Evolutionary conservation across 2,888 invertebrate genomes (phyloP).

Genomic region (Acrobasis repandana): DNA sequence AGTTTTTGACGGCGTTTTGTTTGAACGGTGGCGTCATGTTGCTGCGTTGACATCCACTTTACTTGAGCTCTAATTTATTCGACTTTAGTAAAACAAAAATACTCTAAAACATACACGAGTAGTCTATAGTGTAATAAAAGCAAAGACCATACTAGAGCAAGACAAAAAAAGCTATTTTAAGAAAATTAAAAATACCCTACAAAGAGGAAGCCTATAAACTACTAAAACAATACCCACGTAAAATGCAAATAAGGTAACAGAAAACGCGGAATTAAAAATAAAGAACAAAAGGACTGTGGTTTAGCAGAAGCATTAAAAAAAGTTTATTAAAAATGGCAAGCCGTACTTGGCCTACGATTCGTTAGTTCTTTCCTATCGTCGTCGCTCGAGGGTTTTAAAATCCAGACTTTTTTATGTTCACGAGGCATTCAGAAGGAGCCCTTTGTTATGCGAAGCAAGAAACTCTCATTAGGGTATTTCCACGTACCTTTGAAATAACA

Average conservation of each 20-base stretch:
- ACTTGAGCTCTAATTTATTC: too few relatives aligned
- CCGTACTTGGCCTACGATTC: constrained; percentile 47
- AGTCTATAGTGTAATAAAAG: background rate
- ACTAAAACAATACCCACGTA: constrained; percentile 40
- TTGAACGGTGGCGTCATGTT: constrained; percentile 33
- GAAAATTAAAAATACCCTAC: constrained; percentile 14
- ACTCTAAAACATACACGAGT: background rate
- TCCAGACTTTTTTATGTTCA: constrained; percentile 63
- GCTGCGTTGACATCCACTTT: constrained; percentile 13
- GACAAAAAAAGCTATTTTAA: constrained; percentile 4
- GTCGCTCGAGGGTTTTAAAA: constrained; percentile 52
- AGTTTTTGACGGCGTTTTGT: constrained; percentile 61
- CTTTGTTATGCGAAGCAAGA: constrained; percentile 67
- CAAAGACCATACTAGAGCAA: background rate
- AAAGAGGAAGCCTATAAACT: constrained; percentile 26
- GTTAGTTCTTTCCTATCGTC: constrained; percentile 54
- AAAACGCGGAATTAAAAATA: constrained; percentile 55
- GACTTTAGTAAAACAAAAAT: background rate
- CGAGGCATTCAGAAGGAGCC: constrained; percentile 66
- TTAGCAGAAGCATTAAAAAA: constrained; percentile 45
- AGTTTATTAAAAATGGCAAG: constrained; percentile 54
- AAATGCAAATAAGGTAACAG: constrained; percentile 47
- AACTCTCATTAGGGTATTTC: constrained; percentile 74
- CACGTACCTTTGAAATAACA: constrained; percentile 67
- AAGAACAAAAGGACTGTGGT: constrained; percentile 44